Evolutionary conservation across 1,140 invertebrate genomes (phyloP), one percentile per base, ranked within the genome.

Genomic region (Atopsyche davidsoni): DNA sequence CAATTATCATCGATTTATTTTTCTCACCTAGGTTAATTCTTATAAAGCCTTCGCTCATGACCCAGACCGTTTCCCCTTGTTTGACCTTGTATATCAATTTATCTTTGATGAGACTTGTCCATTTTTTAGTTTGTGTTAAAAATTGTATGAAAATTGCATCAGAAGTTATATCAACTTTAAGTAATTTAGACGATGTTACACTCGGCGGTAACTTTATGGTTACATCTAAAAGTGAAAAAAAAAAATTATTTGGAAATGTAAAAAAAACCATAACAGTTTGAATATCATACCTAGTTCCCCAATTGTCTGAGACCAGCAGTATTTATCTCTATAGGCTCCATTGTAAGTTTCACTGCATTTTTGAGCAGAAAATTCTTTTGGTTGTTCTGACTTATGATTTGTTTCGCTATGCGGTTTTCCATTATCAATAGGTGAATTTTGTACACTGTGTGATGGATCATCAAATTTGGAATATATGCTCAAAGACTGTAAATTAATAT

Each of bases 251-350:
- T 22, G 32, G 22, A 6, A 51, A 31, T 46, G 14, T 38, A 25
- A 36, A 34, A 19, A 39, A 44, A 46, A 38, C 22, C 14, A 42
- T 42, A 42, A 7, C 19, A 18, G 7, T 14, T 7, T 14, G 17
- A 38, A 14, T 6, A 25, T 28, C 43, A 50, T 62, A 74, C 72
- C 69, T 46, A 90, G 55, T 56, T 93, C 90, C 54, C 65, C 74
- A 25, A 91, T 84, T 31, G 79, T 86, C 65, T 93, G 91, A 1
- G 86, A 82, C 90, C 90, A 94, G 13, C 75, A 76, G 64, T 89
- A 92, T 46, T 78, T 78, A 1, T 88, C 81, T 61, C 79, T 77
- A 2, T 75, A 64, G 11, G 84, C 84, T 18, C 90, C 89, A 71
- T 92, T 93, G 58, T 89, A 90, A 57, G 78, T 79, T 50, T 89